These are phyloP conservation scores for Callipepla californica DNA, from an alignment of 2,113 vertebrate species.

Conservation along the genomic window DNA sequence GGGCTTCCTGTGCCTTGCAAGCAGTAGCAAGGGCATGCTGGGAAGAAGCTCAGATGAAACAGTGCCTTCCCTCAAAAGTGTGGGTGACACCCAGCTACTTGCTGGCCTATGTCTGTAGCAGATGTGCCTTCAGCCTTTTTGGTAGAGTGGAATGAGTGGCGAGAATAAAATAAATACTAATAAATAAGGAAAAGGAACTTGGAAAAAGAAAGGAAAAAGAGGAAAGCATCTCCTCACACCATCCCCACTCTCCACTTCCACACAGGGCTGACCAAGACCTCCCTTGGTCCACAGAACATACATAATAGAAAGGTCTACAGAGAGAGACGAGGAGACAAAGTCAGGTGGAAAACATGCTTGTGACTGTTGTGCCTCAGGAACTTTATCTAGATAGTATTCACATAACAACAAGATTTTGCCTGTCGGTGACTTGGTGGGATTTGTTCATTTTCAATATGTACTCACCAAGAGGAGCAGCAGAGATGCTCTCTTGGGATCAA, in stretches of 20 bases:
- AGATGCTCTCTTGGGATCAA: neutral
- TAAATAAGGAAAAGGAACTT: constrained; percentile 52
- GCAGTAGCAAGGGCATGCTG: neutral
- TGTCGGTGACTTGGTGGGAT: neutral
- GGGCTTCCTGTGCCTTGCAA: neutral
- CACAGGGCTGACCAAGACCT: neutral
- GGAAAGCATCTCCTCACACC: neutral
- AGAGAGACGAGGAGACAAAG: neutral
- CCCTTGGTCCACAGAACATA: neutral
- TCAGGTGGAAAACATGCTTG: neutral
- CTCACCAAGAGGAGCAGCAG: neutral
- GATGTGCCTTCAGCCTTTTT: neutral
- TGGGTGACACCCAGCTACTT: neutral
- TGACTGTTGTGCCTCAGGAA: neutral
- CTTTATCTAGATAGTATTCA: neutral
- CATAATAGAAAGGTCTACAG: neutral
- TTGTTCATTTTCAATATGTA: neutral
- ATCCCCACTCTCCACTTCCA: neutral
- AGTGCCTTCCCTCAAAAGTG: neutral
- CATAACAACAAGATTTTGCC: neutral
- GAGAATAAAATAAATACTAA: constrained; percentile 74
- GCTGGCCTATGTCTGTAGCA: neutral
- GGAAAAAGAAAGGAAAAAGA: neutral
- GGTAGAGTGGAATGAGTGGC: constrained; percentile 4
- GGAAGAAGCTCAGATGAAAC: neutral